Base-by-base conservation (phyloP, 35 echinoderm and acorn worm species). In the Lytechinus pictus region DNA sequence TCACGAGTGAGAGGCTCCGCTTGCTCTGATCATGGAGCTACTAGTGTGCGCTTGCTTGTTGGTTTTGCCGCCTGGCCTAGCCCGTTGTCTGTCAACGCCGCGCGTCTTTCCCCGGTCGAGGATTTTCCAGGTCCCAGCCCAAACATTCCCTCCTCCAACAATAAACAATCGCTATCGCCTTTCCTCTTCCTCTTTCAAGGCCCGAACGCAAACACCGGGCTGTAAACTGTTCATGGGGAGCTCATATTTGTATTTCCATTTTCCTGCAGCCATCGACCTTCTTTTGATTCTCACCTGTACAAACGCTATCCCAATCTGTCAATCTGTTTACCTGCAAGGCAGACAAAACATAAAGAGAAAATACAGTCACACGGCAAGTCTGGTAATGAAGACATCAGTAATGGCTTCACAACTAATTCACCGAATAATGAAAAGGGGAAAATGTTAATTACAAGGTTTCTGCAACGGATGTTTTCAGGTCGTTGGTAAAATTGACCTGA, bases 81-180 rank as follows among this genome's bases (percentile, higher is more conserved):
- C 2, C 66, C 66, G 66, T 79, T 79, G 66, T 79, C 66, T 79
- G 66, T 79, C 66, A 79, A 24, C 66, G 21, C 66, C 19, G 66
- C 19, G 21, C 66, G 66, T 79, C 66, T 79, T 24, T 71, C 66
- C n/a, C 66, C 66, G 21, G 6, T 24, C 66, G 16, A 24, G 88
- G 11, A 27, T 90, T 90, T 27, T 33, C 88, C 29, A 4, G 13
- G 9, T 29, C 14, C 52, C 28, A 90, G 52, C 7, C 88, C 88
- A 90, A 90, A 90, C 88, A 90, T 44, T 29, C 1, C 52, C 29
- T 90, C 27, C 28, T 90, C 88, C 12, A 44, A 90, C 29, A 54
- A 52, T 90, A 90, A 90, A 90, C 88, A 90, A 90, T 54, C 88
- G 88, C 88, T 28, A n/a, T 90, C 10, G 29, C 88, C 52, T 90